A percentile compares a stretch with the other conserved stretches of the same genome.
Conservation (phyloP, 2,113 vertebrate species). For the Siniperca chuatsi region DNA sequence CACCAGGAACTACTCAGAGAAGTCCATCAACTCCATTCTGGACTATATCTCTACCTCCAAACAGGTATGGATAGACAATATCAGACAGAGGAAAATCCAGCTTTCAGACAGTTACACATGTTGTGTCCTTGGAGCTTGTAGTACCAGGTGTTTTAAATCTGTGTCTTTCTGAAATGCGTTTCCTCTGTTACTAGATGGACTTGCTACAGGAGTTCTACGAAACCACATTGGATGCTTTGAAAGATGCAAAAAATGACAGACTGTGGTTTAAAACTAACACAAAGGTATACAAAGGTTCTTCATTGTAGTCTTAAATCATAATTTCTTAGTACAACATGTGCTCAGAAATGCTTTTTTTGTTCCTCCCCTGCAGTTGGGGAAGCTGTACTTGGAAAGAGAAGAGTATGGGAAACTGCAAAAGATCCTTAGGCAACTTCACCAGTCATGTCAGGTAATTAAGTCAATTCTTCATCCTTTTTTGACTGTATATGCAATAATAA, state of each 20-base stretch:
- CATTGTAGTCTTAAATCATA: rapidly evolving
- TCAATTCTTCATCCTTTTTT: background rate
- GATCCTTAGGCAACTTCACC: conserved; percentile 97
- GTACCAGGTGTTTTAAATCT: background rate
- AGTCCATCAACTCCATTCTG: conserved; percentile 99
- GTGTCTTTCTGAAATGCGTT: conserved; percentile 28
- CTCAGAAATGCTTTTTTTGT: background rate
- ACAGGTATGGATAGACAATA: conserved; percentile 88
- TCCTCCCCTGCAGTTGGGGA: conserved; percentile 89
- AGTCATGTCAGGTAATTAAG: conserved; percentile 96
- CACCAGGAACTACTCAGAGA: conserved; percentile 99
- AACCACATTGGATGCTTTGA: conserved; percentile 97
- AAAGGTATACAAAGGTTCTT: conserved; percentile 87
- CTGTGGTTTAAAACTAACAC: conserved; percentile 99
- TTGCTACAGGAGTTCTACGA: conserved; percentile 99
- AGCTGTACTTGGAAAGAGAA: conserved; percentile 98
- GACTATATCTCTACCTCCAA: conserved; percentile 99
- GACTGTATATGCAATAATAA: background rate
- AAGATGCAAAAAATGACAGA: conserved; percentile 99
- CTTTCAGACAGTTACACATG: background rate
- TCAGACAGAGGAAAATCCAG: background rate
- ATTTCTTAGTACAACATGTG: background rate
- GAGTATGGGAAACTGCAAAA: conserved; percentile 99
- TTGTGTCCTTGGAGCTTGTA: background rate
- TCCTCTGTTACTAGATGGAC: conserved; percentile 91